A percentile compares a stretch with the other conserved stretches of the same genome.
These are phyloP conservation scores for Pimephales promelas DNA, from an alignment of 2,113 vertebrate species.

Conservation along the genomic window DNA sequence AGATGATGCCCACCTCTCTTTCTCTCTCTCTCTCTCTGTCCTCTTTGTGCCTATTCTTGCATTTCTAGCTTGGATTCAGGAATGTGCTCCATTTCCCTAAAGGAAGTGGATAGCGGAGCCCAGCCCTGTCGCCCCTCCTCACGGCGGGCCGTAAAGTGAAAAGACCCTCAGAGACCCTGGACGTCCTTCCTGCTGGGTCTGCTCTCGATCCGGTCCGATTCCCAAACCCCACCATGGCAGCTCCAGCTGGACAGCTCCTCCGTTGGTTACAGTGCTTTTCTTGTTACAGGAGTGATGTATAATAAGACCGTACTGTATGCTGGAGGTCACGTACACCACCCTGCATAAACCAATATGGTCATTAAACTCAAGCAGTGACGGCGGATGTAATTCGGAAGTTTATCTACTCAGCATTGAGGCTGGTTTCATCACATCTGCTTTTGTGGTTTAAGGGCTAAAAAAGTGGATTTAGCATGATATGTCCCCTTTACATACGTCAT, in stretches of 20 bases:
- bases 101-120: slow-evolving; percentile 59
- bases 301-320: slow-evolving; percentile 40
- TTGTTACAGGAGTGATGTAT: slow-evolving; percentile 40
- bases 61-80: slow-evolving; percentile 31
- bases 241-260: slow-evolving; percentile 17
- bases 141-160: slow-evolving; percentile 55
- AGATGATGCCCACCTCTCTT: not conserved
- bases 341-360: not conserved
- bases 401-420: not conserved
- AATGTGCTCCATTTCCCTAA: slow-evolving; percentile 67
- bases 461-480: too few species aligned
- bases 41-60: slow-evolving; percentile 21
- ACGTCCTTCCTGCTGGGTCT: slow-evolving; percentile 64
- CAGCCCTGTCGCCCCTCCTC: slow-evolving; percentile 52
- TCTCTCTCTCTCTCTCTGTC: not conserved
- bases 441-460: too few species aligned
- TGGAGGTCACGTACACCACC: slow-evolving; percentile 21
- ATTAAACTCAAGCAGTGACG: not conserved
- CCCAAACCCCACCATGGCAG: slow-evolving; percentile 46
- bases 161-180: slow-evolving; percentile 62
- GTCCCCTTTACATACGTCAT: too few species aligned
- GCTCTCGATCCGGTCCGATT: slow-evolving; percentile 51
- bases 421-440: slow-evolving; percentile 4
- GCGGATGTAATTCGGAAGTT: not conserved
- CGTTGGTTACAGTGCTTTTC: slow-evolving; percentile 45